These are phyloP conservation scores for Rynchops niger DNA, from an alignment of 2,113 vertebrate genomes.

Conservation along the genomic window DNA sequence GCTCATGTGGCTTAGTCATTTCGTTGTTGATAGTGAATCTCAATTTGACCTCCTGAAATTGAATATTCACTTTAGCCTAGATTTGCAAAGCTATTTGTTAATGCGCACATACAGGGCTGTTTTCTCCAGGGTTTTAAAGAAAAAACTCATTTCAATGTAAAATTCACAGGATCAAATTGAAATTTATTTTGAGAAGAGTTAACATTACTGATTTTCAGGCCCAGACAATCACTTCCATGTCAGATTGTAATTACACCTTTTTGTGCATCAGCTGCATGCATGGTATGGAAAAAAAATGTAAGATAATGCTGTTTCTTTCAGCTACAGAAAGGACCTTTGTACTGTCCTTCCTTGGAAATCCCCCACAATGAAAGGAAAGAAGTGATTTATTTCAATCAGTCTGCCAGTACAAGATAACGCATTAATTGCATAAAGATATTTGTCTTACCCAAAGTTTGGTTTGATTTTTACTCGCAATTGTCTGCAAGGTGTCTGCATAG, in stretches of 20 bases:
- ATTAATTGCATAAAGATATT: slow-evolving; percentile 29
- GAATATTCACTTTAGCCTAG: slow-evolving; percentile 86
- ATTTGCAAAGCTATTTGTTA: slow-evolving; percentile 85
- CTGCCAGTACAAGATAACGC: slow-evolving; percentile 23
- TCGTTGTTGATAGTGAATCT: slow-evolving; percentile 75
- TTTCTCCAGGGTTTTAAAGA: slow-evolving; percentile 85
- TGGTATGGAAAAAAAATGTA: slow-evolving; percentile 49
- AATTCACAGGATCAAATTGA: slow-evolving; percentile 81
- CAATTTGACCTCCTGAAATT: slow-evolving; percentile 88
- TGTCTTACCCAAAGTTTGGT: slow-evolving; percentile 50
- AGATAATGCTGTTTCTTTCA: slow-evolving; percentile 69
- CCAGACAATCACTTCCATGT: slow-evolving; percentile 65
- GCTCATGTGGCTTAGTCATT: slow-evolving; percentile 50
- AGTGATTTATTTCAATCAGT: slow-evolving; percentile 54
- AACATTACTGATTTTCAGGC: slow-evolving; percentile 74
- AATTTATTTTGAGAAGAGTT: slow-evolving; percentile 79
- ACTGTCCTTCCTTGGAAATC: slow-evolving; percentile 53
- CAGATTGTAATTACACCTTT: slow-evolving; percentile 80
- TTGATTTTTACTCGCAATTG: slow-evolving; percentile 26
- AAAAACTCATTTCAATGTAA: slow-evolving; percentile 85
- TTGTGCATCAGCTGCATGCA: slow-evolving; percentile 74
- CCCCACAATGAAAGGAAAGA: slow-evolving; percentile 21
- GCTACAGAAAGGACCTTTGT: slow-evolving; percentile 74
- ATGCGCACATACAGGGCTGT: slow-evolving; percentile 77
- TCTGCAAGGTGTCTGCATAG: background rate